These are phyloP conservation scores for Mormoops blainvillei DNA, from an alignment of 2,113 vertebrate genomes.

Conservation along the genomic window DNA sequence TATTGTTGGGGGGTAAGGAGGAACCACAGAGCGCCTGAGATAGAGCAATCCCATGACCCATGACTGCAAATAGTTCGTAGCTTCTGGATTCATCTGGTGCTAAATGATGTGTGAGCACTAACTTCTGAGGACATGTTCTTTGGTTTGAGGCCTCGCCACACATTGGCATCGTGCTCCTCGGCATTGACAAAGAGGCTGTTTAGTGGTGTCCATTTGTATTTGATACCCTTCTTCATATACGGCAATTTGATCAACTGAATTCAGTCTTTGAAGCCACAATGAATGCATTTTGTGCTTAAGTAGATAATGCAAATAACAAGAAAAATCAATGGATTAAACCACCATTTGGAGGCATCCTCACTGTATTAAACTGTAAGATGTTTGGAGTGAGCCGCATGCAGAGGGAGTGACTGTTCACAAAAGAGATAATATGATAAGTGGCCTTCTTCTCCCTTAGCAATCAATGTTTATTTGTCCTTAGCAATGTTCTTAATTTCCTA, in stretches of 20 bases:
- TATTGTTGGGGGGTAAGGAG: not conserved
- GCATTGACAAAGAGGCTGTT: constrained; percentile 25
- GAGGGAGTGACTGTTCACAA: not conserved
- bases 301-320: constrained; percentile 67
- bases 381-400: not conserved
- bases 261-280: constrained; percentile 47
- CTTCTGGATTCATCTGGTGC: not conserved
- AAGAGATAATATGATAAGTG: constrained; percentile 46
- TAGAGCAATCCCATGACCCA: not conserved
- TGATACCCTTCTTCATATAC: constrained; percentile 29
- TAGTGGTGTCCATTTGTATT: constrained; percentile 40
- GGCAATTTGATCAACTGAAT: constrained; percentile 39
- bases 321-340: constrained; percentile 65
- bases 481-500: constrained; percentile 58
- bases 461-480: constrained; percentile 54
- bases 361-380: not conserved
- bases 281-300: constrained; percentile 62
- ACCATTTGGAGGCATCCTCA: constrained; percentile 31
- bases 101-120: not conserved
- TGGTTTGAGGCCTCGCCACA: constrained; percentile 33
- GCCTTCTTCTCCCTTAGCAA: constrained; percentile 38
- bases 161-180: not conserved
- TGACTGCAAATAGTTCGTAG: not conserved
- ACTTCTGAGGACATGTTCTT: not conserved
- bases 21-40: not conserved